Conservation (phyloP, 2,797 vertebrate species). For the Rhyacichthys aspro region DNA sequence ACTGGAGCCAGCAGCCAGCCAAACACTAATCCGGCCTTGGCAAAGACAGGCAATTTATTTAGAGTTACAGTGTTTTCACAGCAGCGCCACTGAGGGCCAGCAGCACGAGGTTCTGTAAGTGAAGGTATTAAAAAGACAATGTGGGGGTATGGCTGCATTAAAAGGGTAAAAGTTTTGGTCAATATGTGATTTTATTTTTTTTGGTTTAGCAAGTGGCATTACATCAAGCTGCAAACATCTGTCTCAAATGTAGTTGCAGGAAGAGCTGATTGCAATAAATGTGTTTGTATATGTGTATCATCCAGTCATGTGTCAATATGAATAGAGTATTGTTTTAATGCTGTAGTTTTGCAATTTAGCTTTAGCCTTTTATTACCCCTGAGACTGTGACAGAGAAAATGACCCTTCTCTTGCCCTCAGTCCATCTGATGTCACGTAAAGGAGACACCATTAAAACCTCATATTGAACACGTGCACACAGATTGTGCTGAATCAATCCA, state of each 20-base stretch:
- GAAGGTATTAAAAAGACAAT: not conserved
- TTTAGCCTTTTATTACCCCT: too few species aligned
- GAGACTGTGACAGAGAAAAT: not conserved
- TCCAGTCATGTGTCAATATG: too few species aligned
- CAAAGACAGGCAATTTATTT: constrained; percentile 36
- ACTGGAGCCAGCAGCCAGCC: constrained; percentile 42
- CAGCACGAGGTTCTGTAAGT: not conserved
- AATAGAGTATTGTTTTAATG: too few species aligned
- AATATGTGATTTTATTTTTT: not conserved
- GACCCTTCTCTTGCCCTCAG: constrained; percentile 6
- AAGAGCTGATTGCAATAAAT: not conserved
- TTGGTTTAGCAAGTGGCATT: not conserved
- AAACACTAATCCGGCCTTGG: constrained; percentile 52
- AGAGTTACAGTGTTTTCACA: constrained; percentile 28
- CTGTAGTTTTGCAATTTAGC: not conserved
- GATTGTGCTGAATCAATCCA: constrained; percentile 40
- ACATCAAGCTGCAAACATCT: not conserved
- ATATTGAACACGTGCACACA: constrained; percentile 19
- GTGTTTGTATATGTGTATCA: too few species aligned
- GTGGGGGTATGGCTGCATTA: not conserved
- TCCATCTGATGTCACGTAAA: constrained; percentile 21
- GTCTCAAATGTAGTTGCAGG: not conserved
- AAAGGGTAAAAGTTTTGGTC: not conserved
- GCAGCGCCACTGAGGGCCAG: not conserved
- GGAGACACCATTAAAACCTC: constrained; percentile 11